phyloP scores from a whole-genome alignment of 2,113 vertebrate genomes.

The Archilochus colubris region DNA sequence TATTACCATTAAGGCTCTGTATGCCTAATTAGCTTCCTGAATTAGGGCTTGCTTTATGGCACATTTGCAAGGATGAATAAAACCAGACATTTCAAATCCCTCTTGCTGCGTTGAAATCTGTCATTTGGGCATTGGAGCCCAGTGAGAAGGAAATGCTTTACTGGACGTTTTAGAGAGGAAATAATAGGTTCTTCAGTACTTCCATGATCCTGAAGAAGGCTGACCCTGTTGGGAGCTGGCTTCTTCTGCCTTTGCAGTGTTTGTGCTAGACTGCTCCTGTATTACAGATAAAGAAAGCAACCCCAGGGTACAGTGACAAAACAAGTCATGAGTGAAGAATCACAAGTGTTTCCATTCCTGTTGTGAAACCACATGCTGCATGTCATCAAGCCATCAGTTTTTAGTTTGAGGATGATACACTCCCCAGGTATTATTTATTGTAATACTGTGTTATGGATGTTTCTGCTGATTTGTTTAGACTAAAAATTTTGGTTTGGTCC shows the following conservation, averaged over 20 bases:
- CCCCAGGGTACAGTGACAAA: conserved; percentile 40
- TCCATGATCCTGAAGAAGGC: background rate
- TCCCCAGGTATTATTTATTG: conserved; percentile 58
- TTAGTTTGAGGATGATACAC: background rate
- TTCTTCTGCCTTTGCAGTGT: background rate
- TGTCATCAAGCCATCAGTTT: background rate
- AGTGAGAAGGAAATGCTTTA: background rate
- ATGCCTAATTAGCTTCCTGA: conserved; percentile 29
- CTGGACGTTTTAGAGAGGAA: background rate
- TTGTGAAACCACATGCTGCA: conserved; percentile 53
- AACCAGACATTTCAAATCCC: background rate
- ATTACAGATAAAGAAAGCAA: conserved; percentile 12
- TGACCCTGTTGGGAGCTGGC: background rate
- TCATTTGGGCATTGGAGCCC: background rate
- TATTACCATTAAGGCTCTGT: background rate
- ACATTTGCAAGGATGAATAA: background rate
- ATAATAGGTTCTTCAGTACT: background rate
- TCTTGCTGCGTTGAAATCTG: background rate
- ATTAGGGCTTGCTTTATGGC: background rate
- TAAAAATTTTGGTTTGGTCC: background rate
- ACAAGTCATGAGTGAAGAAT: conserved; percentile 49
- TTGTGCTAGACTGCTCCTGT: conserved; percentile 25
- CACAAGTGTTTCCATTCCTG: conserved; percentile 46
- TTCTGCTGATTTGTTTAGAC: conserved; percentile 48
- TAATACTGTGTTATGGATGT: conserved; percentile 13